These are phyloP conservation scores for Rhimphoctona megacephalus DNA, from an alignment of 2,888 invertebrate genomes.

Conservation along the genomic window DNA sequence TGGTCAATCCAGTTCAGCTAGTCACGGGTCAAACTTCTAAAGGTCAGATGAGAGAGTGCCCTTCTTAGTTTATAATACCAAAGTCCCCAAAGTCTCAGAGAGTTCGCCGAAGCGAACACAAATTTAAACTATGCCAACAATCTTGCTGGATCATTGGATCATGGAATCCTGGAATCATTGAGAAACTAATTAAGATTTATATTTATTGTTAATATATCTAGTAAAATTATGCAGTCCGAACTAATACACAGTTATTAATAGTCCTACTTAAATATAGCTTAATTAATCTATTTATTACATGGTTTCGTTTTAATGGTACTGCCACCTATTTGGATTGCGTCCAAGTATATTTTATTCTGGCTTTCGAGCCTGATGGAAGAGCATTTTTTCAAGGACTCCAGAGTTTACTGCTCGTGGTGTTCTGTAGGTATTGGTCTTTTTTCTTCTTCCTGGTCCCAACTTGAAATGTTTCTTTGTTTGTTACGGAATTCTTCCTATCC, in stretches of 20 bases:
- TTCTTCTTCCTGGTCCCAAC: not conserved
- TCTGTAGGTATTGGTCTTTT: not conserved
- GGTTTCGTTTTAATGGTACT: not conserved
- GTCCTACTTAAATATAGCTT: too few species aligned
- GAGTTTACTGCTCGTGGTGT: not conserved
- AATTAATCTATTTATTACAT: not conserved
- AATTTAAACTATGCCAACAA: not conserved
- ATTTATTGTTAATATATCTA: not conserved
- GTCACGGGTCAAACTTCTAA: slow-evolving; percentile 6
- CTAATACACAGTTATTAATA: too few species aligned
- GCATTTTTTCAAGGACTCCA: slow-evolving; percentile 3
- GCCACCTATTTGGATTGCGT: not conserved
- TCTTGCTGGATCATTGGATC: too few species aligned
- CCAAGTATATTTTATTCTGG: slow-evolving; percentile 17
- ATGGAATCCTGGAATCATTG: not conserved
- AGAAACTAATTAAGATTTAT: not conserved
- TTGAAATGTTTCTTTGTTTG: not conserved
- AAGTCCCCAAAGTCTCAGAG: not conserved
- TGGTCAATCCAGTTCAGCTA: slow-evolving; percentile 6
- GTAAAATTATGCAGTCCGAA: not conserved
- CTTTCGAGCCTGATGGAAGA: not conserved
- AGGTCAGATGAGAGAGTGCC: not conserved
- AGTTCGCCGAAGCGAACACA: not conserved
- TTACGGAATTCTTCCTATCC: too few species aligned
- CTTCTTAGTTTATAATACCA: slow-evolving; percentile 6